Evolutionary conservation across 2,797 vertebrate genomes (phyloP).

Genomic region (Enteromius argenteus): DNA sequence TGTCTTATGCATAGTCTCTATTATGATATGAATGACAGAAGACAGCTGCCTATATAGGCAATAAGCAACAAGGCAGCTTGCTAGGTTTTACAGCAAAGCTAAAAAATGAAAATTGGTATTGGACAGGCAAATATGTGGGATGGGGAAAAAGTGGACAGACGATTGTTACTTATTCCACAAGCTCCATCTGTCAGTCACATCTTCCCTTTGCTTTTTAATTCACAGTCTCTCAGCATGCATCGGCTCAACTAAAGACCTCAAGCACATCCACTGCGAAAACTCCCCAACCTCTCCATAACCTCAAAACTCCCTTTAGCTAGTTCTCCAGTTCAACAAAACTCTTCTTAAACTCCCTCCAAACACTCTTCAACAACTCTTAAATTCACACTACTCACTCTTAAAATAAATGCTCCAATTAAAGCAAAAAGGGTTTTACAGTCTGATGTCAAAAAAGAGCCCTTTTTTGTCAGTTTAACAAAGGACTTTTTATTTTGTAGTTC

Average conservation of each 20-base stretch:
- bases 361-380: constrained; percentile 13
- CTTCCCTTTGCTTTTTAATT: constrained; percentile 9
- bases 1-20: background rate
- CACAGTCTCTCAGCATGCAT: constrained; percentile 13
- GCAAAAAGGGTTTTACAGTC: constrained; percentile 1
- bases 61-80: background rate
- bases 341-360: background rate
- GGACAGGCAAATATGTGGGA: background rate
- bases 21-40: background rate
- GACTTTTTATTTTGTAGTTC: constrained; percentile 1
- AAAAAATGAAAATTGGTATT: background rate
- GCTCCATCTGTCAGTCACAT: constrained; percentile 11
- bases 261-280: constrained; percentile 21
- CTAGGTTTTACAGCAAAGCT: background rate
- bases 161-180: constrained; percentile 7
- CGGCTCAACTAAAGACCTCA: constrained; percentile 15
- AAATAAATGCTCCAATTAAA: constrained; percentile 30
- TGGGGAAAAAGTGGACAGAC: background rate
- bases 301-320: background rate
- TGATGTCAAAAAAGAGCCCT: background rate
- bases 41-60: background rate
- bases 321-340: constrained; percentile 15
- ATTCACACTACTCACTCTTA: background rate
- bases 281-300: background rate
- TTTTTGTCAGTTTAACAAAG: background rate